Conservation (phyloP, 2,113 vertebrate species). For the Piaya cayana region DNA sequence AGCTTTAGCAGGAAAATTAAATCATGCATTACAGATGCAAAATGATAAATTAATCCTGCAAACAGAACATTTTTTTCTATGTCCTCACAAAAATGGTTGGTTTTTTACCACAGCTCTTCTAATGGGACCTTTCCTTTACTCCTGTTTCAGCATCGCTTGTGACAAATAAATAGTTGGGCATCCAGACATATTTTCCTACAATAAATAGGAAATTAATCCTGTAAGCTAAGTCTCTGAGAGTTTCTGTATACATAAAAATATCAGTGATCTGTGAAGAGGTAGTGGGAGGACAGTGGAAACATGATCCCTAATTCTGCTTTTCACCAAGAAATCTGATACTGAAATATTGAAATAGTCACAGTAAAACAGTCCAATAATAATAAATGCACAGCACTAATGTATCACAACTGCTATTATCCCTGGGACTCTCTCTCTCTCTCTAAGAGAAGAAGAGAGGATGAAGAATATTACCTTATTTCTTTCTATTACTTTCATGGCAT, state of each 20-base stretch:
- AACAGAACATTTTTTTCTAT: conserved; percentile 6
- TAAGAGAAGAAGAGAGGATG: neutral
- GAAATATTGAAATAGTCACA: neutral
- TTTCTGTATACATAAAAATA: neutral
- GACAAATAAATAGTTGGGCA: neutral
- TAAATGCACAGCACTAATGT: neutral
- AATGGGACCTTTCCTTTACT: neutral
- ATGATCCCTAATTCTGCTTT: neutral
- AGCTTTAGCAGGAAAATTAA: neutral
- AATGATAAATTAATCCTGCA: neutral
- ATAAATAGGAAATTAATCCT: neutral
- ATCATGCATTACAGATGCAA: conserved; percentile 1
- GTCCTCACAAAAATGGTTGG: neutral
- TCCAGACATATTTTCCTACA: neutral
- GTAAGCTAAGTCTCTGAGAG: neutral
- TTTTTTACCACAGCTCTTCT: neutral
- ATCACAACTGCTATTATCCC: neutral
- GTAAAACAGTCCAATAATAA: neutral
- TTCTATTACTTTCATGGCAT: neutral
- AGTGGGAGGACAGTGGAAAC: neutral
- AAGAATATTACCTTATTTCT: neutral
- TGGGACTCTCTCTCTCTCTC: neutral
- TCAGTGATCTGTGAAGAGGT: neutral
- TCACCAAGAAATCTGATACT: neutral
- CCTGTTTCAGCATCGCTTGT: neutral